A percentile compares a stretch with the other conserved stretches of the same genome.
Conservation (phyloP, 2,888 invertebrate genomes). For the Pocota personata region DNA sequence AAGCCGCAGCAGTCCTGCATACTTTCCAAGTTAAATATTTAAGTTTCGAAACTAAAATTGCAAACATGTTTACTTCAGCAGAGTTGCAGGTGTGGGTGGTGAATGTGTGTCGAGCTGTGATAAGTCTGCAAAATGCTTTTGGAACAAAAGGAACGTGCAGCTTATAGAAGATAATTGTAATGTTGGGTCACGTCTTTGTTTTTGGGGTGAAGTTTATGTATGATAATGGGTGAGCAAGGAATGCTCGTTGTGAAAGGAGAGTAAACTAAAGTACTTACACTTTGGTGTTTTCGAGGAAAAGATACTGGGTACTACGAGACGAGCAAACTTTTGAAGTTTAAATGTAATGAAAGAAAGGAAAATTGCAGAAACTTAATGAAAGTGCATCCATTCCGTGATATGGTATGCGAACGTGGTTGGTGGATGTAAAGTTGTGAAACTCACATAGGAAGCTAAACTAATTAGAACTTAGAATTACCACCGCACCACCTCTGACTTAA, state of each 20-base stretch:
- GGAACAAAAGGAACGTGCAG: not conserved
- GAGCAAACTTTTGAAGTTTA: not conserved
- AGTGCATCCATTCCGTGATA: not conserved
- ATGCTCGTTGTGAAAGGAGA: not conserved
- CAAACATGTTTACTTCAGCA: constrained; percentile 8
- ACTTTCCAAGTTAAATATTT: constrained; percentile 41
- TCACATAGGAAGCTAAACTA: not conserved
- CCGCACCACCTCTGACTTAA: no score
- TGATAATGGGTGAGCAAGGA: constrained; percentile 6
- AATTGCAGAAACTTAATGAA: not conserved
- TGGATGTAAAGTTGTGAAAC: not conserved
- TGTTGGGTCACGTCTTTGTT: constrained; percentile 31
- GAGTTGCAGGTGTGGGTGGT: not conserved
- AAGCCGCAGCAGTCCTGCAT: constrained; percentile 5
- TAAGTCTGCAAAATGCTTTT: constrained; percentile 18
- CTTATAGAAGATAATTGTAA: constrained; percentile 12
- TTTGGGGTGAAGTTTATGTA: not conserved
- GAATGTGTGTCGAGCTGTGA: constrained; percentile 12
- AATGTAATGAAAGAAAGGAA: not conserved
- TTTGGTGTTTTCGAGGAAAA: not conserved
- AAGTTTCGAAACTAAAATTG: constrained; percentile 30
- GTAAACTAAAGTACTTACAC: constrained; percentile 35
- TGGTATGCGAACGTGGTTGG: no score
- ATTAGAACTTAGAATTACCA: no score
- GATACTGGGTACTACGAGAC: not conserved